phyloP scores from a whole-genome alignment of 2,888 invertebrate genomes.

The Phytoseiulus persimilis region DNA sequence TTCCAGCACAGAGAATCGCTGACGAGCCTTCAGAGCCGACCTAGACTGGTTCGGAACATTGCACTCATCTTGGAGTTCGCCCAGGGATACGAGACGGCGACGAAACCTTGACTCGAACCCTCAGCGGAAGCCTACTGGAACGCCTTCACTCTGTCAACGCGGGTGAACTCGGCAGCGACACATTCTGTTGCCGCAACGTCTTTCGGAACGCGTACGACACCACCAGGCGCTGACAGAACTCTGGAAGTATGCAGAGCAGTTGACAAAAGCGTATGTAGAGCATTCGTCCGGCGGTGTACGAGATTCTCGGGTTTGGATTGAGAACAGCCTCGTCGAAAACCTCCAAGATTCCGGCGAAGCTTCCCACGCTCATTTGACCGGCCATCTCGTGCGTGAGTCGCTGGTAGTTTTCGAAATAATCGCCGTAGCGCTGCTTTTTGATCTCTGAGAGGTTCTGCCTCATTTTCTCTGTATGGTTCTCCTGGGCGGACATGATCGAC shows the following conservation, averaged over 20 bases:
- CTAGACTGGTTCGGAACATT: no score
- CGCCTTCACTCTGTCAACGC: no score
- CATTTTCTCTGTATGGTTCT: constrained; percentile 60
- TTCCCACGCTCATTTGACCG: constrained; percentile 12
- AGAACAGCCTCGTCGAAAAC: not conserved
- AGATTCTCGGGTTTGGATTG: not conserved
- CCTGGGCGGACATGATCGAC: constrained; percentile 62
- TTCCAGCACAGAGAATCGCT: no score
- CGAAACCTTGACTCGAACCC: no score
- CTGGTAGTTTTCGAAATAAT: constrained; percentile 60
- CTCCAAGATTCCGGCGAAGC: not conserved
- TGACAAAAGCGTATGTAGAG: not conserved
- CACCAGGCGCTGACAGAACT: not conserved
- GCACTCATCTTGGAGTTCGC: no score
- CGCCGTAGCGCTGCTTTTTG: constrained; percentile 59
- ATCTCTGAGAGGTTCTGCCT: constrained; percentile 58
- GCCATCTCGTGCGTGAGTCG: not conserved
- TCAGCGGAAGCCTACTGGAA: no score
- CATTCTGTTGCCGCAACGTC: not conserved
- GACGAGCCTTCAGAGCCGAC: no score
- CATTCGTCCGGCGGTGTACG: not conserved
- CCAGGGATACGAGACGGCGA: no score
- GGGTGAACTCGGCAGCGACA: not conserved
- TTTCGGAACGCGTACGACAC: not conserved
- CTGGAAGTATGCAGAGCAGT: not conserved